Conservation (phyloP, 2,113 vertebrate species). For the Rhinolophus sinicus region DNA sequence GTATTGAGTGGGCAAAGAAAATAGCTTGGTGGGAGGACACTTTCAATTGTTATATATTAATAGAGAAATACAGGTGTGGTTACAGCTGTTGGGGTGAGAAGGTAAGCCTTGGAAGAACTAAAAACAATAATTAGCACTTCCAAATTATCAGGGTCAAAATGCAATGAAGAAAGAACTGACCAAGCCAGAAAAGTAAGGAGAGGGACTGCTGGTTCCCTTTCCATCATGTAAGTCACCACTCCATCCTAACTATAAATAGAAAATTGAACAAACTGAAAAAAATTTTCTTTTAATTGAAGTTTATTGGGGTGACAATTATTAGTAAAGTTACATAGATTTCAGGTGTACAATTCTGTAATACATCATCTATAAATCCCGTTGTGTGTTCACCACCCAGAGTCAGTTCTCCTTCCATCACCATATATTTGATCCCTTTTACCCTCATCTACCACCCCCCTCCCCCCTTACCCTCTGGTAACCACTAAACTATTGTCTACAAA, state of each 20-base stretch:
- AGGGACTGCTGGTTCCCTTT: not conserved
- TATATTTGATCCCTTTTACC: too few species aligned
- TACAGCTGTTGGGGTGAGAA: not conserved
- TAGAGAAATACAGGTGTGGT: slow-evolving; percentile 23
- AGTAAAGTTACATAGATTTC: too few species aligned
- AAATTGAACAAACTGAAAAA: not conserved
- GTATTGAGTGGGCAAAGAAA: not conserved
- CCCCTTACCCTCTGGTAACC: too few species aligned
- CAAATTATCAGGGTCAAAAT: not conserved
- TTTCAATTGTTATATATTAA: not conserved
- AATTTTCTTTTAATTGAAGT: too few species aligned
- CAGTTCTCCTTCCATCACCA: too few species aligned
- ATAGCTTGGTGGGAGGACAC: not conserved
- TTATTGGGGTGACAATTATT: too few species aligned
- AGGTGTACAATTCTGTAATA: too few species aligned
- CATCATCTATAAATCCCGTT: too few species aligned
- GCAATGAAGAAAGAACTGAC: not conserved
- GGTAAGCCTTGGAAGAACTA: not conserved
- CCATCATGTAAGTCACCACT: not conserved
- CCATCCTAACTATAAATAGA: not conserved
- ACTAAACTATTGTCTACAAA: not conserved
- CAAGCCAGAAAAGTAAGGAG: not conserved
- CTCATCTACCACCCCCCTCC: too few species aligned
- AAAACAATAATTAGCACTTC: slow-evolving; percentile 28
- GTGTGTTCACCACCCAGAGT: too few species aligned